These are phyloP conservation scores for Cataglyphis albicans DNA, from an alignment of 2,888 invertebrate species.

Conservation along the genomic window DNA sequence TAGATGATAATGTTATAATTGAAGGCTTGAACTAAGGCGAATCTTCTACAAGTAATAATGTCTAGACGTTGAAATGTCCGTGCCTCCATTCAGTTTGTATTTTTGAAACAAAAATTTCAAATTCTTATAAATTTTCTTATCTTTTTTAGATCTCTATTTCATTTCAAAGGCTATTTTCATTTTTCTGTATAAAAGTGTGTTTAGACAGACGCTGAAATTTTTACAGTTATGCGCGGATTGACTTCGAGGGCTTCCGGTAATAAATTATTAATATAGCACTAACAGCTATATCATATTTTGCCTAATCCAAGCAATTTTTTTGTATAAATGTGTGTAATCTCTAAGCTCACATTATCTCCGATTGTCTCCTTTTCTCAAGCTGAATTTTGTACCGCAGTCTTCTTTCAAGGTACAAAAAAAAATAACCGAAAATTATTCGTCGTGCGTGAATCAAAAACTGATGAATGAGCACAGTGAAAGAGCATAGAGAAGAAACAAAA, in stretches of 20 bases:
- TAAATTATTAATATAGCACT: not conserved
- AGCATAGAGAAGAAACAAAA: slow-evolving; percentile 29
- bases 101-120: slow-evolving; percentile 44
- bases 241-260: slow-evolving; percentile 38
- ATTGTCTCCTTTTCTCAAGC: not conserved
- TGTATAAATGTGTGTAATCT: slow-evolving; percentile 11
- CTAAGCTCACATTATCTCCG: not conserved
- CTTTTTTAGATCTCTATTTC: slow-evolving; percentile 4
- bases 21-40: not conserved
- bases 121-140: slow-evolving; percentile 17
- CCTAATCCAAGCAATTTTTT: slow-evolving; percentile 31
- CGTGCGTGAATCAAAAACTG: slow-evolving; percentile 77
- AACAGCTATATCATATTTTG: not conserved
- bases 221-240: not conserved
- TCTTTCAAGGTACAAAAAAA: slow-evolving; percentile 80
- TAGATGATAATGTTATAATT: not conserved
- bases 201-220: not conserved
- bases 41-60: slow-evolving; percentile 22
- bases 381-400: slow-evolving; percentile 78
- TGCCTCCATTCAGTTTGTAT: slow-evolving; percentile 39
- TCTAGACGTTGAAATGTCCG: slow-evolving; percentile 16
- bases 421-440: slow-evolving; percentile 71
- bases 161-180: not conserved
- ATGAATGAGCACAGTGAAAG: slow-evolving; percentile 41
- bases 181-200: not conserved